phyloP scores from a whole-genome alignment of 2,888 invertebrate species.

The Thereva unica region DNA sequence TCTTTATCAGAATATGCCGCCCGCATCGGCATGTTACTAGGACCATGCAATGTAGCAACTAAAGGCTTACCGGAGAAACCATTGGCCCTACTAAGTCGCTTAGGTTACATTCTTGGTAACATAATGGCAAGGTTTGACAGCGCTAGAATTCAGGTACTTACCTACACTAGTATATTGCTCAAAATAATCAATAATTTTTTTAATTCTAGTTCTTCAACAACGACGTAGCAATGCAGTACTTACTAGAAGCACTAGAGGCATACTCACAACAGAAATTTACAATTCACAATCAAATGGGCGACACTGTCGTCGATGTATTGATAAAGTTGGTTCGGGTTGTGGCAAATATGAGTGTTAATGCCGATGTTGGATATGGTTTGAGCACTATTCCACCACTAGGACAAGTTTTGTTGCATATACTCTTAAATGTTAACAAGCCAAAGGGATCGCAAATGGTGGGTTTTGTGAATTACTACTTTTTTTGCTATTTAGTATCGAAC shows the following conservation, averaged over 20 bases:
- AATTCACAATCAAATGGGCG: conserved; percentile 54
- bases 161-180: background rate
- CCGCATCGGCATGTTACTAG: conserved; percentile 55
- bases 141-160: conserved; percentile 65
- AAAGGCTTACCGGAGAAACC: conserved; percentile 50
- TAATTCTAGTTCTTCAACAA: conserved; percentile 62
- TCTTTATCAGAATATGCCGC: conserved; percentile 63
- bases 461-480: background rate
- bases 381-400: conserved; percentile 57
- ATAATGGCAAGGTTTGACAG: conserved; percentile 78
- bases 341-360: conserved; percentile 81
- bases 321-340: conserved; percentile 70
- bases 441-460: conserved; percentile 45
- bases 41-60: conserved; percentile 48
- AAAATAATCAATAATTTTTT: background rate
- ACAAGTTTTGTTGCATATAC: conserved; percentile 56
- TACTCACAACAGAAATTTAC: conserved; percentile 60
- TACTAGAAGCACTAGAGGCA: conserved; percentile 61
- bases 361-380: conserved; percentile 72
- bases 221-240: conserved; percentile 61
- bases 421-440: conserved; percentile 46
- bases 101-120: conserved; percentile 84
- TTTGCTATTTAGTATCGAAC: background rate
- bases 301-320: conserved; percentile 58
- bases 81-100: conserved; percentile 59